These are phyloP conservation scores for Argopecten irradians DNA, from an alignment of 1,140 invertebrate species.

Conservation along the genomic window DNA sequence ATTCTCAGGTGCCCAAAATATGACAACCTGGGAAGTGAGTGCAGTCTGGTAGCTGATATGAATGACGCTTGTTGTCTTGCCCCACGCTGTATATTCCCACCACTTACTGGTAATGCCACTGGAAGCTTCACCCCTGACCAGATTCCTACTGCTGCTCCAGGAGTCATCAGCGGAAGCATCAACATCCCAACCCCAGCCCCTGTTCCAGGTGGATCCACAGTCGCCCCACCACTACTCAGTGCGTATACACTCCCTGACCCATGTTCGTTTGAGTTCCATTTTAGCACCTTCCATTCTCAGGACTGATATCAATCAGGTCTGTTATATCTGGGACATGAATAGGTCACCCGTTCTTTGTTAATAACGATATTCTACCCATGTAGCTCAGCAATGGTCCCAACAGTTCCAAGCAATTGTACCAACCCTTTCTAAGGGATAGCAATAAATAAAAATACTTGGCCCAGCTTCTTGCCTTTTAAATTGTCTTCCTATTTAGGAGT, in stretches of 20 bases:
- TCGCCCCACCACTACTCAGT: constrained; percentile 58
- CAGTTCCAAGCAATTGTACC: too few relatives aligned
- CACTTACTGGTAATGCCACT: constrained; percentile 35
- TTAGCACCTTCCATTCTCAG: background rate
- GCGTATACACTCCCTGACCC: constrained; percentile 31
- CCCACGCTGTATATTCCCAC: constrained; percentile 52
- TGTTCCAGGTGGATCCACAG: constrained; percentile 49
- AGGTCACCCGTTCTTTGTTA: background rate
- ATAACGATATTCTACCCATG: background rate
- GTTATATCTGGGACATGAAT: too few relatives aligned
- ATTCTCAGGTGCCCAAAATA: constrained; percentile 64
- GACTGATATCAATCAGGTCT: background rate
- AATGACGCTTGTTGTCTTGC: constrained; percentile 63
- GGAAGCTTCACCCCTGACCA: constrained; percentile 45
- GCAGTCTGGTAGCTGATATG: constrained; percentile 60
- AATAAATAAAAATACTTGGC: too few relatives aligned
- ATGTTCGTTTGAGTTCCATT: background rate
- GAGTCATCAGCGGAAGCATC: constrained; percentile 56
- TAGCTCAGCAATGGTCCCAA: too few relatives aligned
- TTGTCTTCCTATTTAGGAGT: too few relatives aligned
- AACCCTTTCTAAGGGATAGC: too few relatives aligned
- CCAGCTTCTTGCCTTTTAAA: too few relatives aligned
- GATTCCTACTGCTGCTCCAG: constrained; percentile 57
- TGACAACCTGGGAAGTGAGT: constrained; percentile 53
- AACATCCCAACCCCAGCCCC: constrained; percentile 60